phyloP scores from a whole-genome alignment of 2,888 invertebrate species.

The Eurois occulta region DNA sequence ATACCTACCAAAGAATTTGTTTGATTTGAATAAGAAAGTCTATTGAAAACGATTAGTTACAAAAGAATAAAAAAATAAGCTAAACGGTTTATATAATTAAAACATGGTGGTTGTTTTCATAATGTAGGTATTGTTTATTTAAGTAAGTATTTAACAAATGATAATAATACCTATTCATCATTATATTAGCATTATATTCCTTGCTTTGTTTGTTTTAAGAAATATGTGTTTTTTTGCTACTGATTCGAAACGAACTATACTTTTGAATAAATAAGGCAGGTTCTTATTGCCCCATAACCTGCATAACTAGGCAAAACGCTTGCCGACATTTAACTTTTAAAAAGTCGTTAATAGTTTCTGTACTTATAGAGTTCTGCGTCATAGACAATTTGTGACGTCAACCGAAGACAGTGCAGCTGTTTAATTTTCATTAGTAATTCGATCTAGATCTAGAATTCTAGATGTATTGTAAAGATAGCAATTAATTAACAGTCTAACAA shows the following conservation, averaged over 20 bases:
- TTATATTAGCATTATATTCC: too few relatives aligned
- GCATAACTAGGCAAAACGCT: neutral
- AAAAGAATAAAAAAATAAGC: constrained; percentile 10
- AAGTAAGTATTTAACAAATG: neutral
- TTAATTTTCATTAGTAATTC: constrained; percentile 6
- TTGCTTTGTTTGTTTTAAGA: too few relatives aligned
- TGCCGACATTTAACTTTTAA: constrained; percentile 1
- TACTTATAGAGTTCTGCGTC: constrained; percentile 38
- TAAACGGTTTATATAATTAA: neutral
- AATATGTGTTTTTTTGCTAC: too few relatives aligned
- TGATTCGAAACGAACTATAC: too few relatives aligned
- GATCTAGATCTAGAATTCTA: neutral
- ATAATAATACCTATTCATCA: neutral
- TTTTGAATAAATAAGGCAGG: too few relatives aligned
- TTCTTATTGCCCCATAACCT: too few relatives aligned
- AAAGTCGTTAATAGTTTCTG: constrained; percentile 1
- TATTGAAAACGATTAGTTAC: neutral
- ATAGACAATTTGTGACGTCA: constrained; percentile 27
- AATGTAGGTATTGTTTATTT: constrained; percentile 10
- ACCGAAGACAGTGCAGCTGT: constrained; percentile 10
- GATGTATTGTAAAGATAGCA: neutral
- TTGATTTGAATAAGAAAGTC: neutral
- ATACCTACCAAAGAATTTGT: constrained; percentile 23
- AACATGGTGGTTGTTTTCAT: neutral
- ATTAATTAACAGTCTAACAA: neutral